phyloP scores from a whole-genome alignment of 2,888 invertebrate species.

The Halocaridina rubra region DNA sequence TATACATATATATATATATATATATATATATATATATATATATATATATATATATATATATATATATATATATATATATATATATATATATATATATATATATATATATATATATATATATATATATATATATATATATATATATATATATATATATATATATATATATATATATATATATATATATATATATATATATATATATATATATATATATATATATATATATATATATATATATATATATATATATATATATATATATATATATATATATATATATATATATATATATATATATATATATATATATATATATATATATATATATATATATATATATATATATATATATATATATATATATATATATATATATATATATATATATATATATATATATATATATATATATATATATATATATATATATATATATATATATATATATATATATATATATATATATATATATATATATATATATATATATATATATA shows the following conservation, averaged over 20 bases:
- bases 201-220: not conserved
- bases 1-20: slow-evolving; percentile 50
- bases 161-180: slow-evolving; percentile 7
- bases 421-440: not conserved
- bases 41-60: slow-evolving; percentile 34
- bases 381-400: slow-evolving; percentile 30
- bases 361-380: slow-evolving; percentile 22
- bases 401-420: not conserved
- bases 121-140: not conserved
- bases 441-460: not conserved
- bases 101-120: slow-evolving; percentile 4
- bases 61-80: not conserved
- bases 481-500: slow-evolving; percentile 3
- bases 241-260: not conserved
- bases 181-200: slow-evolving; percentile 14
- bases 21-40: slow-evolving; percentile 36
- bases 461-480: slow-evolving; percentile 8
- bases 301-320: slow-evolving; percentile 15
- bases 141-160: slow-evolving; percentile 2
- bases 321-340: slow-evolving; percentile 34
- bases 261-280: not conserved
- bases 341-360: slow-evolving; percentile 32
- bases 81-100: slow-evolving; percentile 10
- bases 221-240: slow-evolving; percentile 6
- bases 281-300: slow-evolving; percentile 6